Evolutionary conservation across 2,113 vertebrate genomes (phyloP).

Genomic region (Phaethon lepturus): DNA sequence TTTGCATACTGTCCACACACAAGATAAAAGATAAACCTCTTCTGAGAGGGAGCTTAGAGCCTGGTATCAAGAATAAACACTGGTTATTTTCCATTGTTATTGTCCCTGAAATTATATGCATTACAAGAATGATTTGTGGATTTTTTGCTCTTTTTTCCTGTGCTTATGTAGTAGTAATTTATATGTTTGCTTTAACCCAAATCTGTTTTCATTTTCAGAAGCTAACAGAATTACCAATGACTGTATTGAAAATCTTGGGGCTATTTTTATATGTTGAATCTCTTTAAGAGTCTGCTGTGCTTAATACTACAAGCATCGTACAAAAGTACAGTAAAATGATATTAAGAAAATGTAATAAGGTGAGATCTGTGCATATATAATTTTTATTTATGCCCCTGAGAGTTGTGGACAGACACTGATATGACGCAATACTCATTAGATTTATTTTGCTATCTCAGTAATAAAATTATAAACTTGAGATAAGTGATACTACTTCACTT

Average conservation of each 20-base stretch:
- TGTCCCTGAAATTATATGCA: neutral
- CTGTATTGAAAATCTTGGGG: neutral
- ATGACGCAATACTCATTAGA: neutral
- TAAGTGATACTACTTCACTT: neutral
- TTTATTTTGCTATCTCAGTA: neutral
- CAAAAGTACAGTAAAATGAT: neutral
- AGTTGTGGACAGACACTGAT: neutral
- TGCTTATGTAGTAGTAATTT: neutral
- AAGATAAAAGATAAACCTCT: neutral
- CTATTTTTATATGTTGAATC: constrained; percentile 12
- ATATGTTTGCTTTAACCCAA: neutral
- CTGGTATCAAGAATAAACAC: neutral
- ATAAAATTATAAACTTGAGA: neutral
- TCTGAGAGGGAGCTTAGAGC: neutral
- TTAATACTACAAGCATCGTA: neutral
- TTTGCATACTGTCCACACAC: neutral
- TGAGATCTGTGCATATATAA: neutral
- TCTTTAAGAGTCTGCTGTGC: neutral
- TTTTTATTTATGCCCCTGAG: neutral
- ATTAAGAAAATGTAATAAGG: constrained; percentile 14
- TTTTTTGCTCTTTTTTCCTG: neutral
- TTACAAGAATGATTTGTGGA: neutral
- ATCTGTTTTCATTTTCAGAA: constrained; percentile 25
- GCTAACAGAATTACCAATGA: constrained; percentile 23
- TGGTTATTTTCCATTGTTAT: constrained; percentile 8